A percentile compares a stretch with the other conserved stretches of the same genome.
phyloP scores from a whole-genome alignment of 2,888 invertebrate species.

The Saturnia japonica region DNA sequence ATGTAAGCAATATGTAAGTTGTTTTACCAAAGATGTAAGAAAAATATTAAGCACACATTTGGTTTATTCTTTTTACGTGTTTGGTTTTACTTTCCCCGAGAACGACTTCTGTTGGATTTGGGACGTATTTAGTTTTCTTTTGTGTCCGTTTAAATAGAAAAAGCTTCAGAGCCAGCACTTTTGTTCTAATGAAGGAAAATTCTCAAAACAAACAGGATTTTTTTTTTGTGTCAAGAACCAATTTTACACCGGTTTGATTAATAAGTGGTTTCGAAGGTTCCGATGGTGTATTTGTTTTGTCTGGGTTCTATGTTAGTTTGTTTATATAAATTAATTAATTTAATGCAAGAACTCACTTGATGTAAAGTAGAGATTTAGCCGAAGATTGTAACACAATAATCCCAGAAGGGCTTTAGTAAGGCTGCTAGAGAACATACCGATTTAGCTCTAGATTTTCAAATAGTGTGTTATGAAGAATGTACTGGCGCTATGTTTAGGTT shows the following conservation, averaged over 20 bases:
- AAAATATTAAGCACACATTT: background rate
- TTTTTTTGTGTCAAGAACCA: slow-evolving; percentile 3
- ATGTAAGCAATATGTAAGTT: background rate
- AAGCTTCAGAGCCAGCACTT: slow-evolving; percentile 7
- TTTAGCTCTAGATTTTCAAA: no score
- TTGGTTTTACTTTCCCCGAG: background rate
- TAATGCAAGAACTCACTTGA: background rate
- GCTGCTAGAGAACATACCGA: no score
- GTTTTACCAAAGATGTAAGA: background rate
- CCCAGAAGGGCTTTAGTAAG: no score
- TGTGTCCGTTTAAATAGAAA: slow-evolving; percentile 10
- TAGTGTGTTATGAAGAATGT: no score
- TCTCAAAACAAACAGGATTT: slow-evolving; percentile 2
- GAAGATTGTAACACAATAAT: no score
- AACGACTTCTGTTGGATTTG: slow-evolving; percentile 9
- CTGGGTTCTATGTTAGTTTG: background rate
- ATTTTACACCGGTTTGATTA: background rate
- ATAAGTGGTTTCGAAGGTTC: background rate
- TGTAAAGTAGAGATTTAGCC: no score
- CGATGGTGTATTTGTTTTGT: background rate
- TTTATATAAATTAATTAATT: background rate
- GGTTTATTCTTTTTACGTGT: background rate
- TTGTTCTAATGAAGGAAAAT: slow-evolving; percentile 14
- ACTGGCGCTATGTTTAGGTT: no score
- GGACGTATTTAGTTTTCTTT: slow-evolving; percentile 10